These are phyloP conservation scores for Palaemon carinicauda DNA, from an alignment of 1,140 invertebrate genomes.

Conservation along the genomic window DNA sequence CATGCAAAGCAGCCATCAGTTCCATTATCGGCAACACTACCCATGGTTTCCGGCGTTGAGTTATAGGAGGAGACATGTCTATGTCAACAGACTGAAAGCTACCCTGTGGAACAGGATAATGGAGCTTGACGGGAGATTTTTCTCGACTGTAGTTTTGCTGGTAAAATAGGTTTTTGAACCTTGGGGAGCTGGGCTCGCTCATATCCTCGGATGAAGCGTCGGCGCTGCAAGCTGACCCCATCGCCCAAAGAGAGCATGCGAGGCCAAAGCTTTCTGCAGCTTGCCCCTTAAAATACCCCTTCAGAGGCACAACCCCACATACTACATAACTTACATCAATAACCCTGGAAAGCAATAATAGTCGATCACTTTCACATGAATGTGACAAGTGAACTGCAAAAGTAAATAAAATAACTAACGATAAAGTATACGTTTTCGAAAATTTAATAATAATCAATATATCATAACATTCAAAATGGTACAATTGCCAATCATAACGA, in stretches of 20 bases:
- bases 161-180: neutral
- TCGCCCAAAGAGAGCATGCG: neutral
- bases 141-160: neutral
- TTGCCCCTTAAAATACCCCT: too few relatives aligned
- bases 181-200: neutral
- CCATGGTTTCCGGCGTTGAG: neutral
- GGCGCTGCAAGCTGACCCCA: constrained; percentile 45
- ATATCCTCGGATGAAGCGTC: constrained; percentile 13
- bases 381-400: neutral
- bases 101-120: constrained; percentile 14
- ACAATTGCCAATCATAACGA: too few relatives aligned
- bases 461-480: too few relatives aligned
- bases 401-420: too few relatives aligned
- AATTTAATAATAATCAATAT: too few relatives aligned
- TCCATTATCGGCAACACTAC: neutral
- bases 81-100: constrained; percentile 33
- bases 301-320: neutral
- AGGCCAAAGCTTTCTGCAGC: neutral
- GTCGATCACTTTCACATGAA: neutral
- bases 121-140: too few relatives aligned
- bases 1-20: too few relatives aligned
- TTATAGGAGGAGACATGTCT: neutral
- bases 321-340: neutral
- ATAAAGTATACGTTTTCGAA: too few relatives aligned
- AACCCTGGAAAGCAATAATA: constrained; percentile 33